Base-by-base conservation (phyloP, 2,888 invertebrate genomes). In the Drosophila nr. fundita region DNA sequence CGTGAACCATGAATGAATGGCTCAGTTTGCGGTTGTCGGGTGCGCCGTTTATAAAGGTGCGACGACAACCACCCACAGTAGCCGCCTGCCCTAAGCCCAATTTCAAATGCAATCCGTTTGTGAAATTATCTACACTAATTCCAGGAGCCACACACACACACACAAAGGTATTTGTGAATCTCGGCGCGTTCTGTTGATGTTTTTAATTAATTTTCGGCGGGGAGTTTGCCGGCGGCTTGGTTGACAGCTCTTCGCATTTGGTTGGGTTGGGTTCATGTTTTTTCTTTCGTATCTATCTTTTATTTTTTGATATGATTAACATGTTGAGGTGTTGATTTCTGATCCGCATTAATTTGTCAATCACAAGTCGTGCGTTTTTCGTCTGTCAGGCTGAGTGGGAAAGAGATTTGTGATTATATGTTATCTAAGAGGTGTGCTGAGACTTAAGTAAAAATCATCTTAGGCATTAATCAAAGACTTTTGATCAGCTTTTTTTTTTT, bases 311-410 rank as follows among this genome's bases (percentile, higher is more conserved):
- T 83, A 80, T 86, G 78, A 75, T 84, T 68, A 84, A 84, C 89
- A 80, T 82, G 76, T 73, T 72, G 69, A 83, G 81, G 89, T 84
- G 84, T 84, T 87, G 87, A 89, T 87, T 84, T 84, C 80, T 83
- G 87, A 89, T 80, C 76, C 83, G 83, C 60, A 80, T 87, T 90
- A 90, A 89, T 90, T 89, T 89, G 79, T 83, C 84, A 85, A 87
- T 78, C 84, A 68, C 72, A 82, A 72, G 61, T 79, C 87, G 79
- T 82, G 78, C 83, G 77, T 63, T 61, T 64, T 34, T 15, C 10
- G 21, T 15, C 32, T 32, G 32, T n/a, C 52, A 30, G 10, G 10
- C 34, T 24, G 27, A 27, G 18, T 45, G 24, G 24, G 45, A 45
- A 4, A 45, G 15, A 24, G 8, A 45, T 45, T 24, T 24, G 24